Base-by-base conservation (phyloP, 2,797 vertebrate genomes). In the Crenichthys baileyi region DNA sequence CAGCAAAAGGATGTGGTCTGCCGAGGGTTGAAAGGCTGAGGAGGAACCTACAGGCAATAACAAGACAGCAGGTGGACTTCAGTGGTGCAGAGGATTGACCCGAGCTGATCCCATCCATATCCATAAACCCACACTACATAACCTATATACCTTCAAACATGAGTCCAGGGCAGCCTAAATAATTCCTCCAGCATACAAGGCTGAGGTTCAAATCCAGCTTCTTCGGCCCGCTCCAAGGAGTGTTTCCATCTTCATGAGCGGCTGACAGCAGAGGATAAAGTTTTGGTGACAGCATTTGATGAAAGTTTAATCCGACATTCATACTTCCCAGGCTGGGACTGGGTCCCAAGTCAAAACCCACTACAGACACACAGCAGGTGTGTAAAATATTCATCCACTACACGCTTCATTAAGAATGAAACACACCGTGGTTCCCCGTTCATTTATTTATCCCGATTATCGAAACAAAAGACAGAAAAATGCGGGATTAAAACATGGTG, bases 361-460 rank as follows among this genome's bases (percentile, higher is more conserved):
- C 86, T 91, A 91, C 94, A 92, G 84, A 94, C 90, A 94, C 93
- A 93, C 94, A 95, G 95, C 93, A 94, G 93, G 94, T 94, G 91
- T 89, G 91, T 96, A 89, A 96, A 96, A 96, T 95, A 96, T 96
- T 96, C 87, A 96, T 96, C 88, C 80, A 77, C 86, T 90, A 96
- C 95, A 96, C 81, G 90, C 92, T 94, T 95, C 94, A 96, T 96
- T 96, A 95, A 94, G 92, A 96, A 94, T 95, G 92, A 92, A 95
- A 95, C 93, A 89, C 87, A 91, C 93, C 88, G 71, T 84, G 90
- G 91, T 92, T 60, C 90, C 83, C 70, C 82, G 36, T 92, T 95
- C 93, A 95, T 94, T 95, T 94, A 95, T 96, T 95, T 90, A 95
- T 95, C 90, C 84, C 87, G 91, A 95, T 95, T 95, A 95, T 95